These are phyloP conservation scores for Drepana falcataria DNA, from an alignment of 2,888 invertebrate genomes.

Conservation along the genomic window DNA sequence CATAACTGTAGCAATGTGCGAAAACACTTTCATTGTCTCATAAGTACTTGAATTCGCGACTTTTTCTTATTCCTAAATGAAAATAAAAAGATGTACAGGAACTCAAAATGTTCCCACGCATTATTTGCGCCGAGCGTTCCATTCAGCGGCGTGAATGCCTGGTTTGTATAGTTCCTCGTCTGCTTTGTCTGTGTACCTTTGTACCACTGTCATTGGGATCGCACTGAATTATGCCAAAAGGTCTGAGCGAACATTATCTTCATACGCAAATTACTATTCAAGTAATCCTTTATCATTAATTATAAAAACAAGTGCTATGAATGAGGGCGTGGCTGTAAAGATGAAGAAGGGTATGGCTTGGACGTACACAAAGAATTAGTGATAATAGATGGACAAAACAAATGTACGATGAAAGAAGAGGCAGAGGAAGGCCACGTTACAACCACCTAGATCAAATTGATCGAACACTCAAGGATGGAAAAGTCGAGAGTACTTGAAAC, in stretches of 20 bases:
- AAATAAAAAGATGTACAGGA: constrained; percentile 26
- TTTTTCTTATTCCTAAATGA: constrained; percentile 38
- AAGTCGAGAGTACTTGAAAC: no score
- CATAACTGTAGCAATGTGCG: constrained; percentile 34
- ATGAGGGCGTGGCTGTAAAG: no score
- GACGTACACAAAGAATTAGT: background rate
- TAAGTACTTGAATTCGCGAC: constrained; percentile 33
- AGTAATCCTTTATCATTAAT: constrained; percentile 5
- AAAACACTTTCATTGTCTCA: constrained; percentile 35
- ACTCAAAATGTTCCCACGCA: constrained; percentile 58
- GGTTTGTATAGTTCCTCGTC: constrained; percentile 30
- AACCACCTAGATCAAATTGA: no score
- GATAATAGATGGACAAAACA: no score
- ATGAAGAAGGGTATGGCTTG: no score
- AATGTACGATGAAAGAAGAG: no score
- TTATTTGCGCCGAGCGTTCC: constrained; percentile 37
- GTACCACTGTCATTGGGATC: constrained; percentile 41
- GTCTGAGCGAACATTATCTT: constrained; percentile 32
- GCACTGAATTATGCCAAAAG: constrained; percentile 39
- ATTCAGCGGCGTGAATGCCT: constrained; percentile 43
- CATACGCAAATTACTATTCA: constrained; percentile 16
- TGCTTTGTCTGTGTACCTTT: constrained; percentile 57
- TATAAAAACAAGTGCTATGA: background rate
- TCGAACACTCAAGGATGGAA: no score
- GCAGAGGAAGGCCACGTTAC: no score